A percentile compares a stretch with the other conserved stretches of the same genome.
phyloP scores from a whole-genome alignment of 1,140 invertebrate species.

The Pogonognathellus flavescens region DNA sequence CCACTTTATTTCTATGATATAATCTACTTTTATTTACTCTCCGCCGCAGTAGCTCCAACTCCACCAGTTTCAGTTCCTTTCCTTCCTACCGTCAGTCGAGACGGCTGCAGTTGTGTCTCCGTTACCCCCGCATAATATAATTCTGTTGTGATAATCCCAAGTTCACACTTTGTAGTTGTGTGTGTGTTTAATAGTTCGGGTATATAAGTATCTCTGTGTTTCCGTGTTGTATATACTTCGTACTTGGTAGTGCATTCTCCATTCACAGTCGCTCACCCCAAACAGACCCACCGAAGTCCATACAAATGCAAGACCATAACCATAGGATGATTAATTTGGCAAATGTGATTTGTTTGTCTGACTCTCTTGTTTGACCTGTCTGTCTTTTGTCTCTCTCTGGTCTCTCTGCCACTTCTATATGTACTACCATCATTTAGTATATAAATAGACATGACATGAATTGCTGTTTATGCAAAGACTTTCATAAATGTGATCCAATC shows the following conservation, averaged over 20 bases:
- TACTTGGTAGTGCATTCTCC: background rate
- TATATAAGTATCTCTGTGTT: no score
- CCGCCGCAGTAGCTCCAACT: background rate
- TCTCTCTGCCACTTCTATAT: no score
- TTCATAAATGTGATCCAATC: no score
- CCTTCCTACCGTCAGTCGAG: background rate
- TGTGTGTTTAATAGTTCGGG: no score
- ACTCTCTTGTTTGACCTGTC: no score
- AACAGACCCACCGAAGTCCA: background rate
- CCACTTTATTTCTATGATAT: background rate
- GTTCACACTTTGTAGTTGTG: background rate
- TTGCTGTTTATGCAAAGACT: no score
- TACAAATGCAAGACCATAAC: background rate
- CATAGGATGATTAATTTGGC: no score
- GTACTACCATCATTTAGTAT: no score
- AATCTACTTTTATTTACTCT: slow-evolving; percentile 34
- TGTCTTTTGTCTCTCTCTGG: no score
- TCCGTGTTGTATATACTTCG: slow-evolving; percentile 3
- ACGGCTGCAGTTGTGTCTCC: background rate
- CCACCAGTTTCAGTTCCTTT: background rate
- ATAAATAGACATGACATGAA: no score
- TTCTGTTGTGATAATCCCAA: background rate
- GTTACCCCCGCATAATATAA: background rate
- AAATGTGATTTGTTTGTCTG: no score
- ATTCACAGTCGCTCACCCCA: slow-evolving; percentile 12